phyloP scores from a whole-genome alignment of 2,888 invertebrate species.

The Cerastis rubricosa region DNA sequence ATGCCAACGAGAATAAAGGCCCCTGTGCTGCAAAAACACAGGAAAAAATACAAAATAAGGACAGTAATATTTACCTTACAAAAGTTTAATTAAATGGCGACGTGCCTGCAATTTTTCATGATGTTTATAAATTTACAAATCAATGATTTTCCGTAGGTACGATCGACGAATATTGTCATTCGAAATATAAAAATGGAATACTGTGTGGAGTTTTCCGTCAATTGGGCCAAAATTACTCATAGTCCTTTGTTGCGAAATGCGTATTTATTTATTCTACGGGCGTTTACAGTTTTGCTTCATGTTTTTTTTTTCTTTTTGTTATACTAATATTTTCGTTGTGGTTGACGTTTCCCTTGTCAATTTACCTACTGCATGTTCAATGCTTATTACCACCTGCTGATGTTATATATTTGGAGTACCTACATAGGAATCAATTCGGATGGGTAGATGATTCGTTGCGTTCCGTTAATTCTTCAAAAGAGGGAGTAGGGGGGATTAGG shows the following conservation, averaged over 20 bases:
- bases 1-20: background rate
- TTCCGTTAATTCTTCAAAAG: background rate
- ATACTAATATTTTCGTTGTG: background rate
- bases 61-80: constrained; percentile 44
- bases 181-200: constrained; percentile 33
- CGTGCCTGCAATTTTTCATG: constrained; percentile 63
- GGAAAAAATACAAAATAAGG: background rate
- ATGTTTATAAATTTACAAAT: constrained; percentile 39
- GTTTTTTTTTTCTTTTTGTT: background rate
- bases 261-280: constrained; percentile 17
- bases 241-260: constrained; percentile 5
- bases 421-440: background rate
- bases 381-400: background rate
- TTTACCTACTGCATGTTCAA: background rate
- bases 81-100: constrained; percentile 58
- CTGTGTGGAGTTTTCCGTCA: background rate
- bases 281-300: background rate
- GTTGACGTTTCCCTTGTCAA: background rate
- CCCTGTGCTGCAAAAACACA: background rate
- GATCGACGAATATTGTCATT: background rate
- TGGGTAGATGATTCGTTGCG: background rate
- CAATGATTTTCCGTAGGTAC: constrained; percentile 20
- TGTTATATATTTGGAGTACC: too few species aligned
- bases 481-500: background rate
- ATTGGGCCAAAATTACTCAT: too few species aligned